Percentiles rank a stretch among this genome's conserved stretches.
These are phyloP conservation scores for Corvus hawaiiensis DNA, from an alignment of 2,113 vertebrate species.

Conservation along the genomic window DNA sequence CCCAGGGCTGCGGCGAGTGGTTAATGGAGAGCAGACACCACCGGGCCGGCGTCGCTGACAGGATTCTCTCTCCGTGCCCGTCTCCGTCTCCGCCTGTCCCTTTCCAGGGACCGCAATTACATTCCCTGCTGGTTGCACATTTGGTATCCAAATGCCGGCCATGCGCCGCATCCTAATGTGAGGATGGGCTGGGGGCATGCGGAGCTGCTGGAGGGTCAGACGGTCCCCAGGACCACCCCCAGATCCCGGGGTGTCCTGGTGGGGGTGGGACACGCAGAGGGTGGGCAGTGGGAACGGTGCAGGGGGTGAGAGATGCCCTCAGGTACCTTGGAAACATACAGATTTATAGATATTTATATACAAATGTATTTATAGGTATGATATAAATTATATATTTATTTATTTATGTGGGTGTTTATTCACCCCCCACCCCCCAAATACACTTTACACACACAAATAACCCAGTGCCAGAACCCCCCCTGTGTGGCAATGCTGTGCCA, in stretches of 20 bases:
- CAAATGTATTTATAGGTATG: not conserved
- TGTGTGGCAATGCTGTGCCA: not conserved
- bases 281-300: not conserved
- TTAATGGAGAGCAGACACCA: constrained; percentile 55
- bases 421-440: rapidly evolving
- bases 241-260: rapidly evolving
- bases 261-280: not conserved
- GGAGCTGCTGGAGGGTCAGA: not conserved
- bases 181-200: not conserved
- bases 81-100: constrained; percentile 21
- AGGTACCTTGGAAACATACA: rapidly evolving
- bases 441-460: not conserved
- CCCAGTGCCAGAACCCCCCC: rapidly evolving
- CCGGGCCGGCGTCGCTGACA: constrained; percentile 11
- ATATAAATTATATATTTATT: not conserved
- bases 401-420: not conserved
- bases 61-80: constrained; percentile 12
- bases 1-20: constrained; percentile 11
- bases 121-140: constrained; percentile 42
- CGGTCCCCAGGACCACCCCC: not conserved
- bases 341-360: not conserved
- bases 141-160: constrained; percentile 45
- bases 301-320: not conserved
- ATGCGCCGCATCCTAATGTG: constrained; percentile 34
- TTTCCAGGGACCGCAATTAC: constrained; percentile 45